These are phyloP conservation scores for Holocentrus rufus DNA, from an alignment of 2,797 vertebrate species.

Conservation along the genomic window DNA sequence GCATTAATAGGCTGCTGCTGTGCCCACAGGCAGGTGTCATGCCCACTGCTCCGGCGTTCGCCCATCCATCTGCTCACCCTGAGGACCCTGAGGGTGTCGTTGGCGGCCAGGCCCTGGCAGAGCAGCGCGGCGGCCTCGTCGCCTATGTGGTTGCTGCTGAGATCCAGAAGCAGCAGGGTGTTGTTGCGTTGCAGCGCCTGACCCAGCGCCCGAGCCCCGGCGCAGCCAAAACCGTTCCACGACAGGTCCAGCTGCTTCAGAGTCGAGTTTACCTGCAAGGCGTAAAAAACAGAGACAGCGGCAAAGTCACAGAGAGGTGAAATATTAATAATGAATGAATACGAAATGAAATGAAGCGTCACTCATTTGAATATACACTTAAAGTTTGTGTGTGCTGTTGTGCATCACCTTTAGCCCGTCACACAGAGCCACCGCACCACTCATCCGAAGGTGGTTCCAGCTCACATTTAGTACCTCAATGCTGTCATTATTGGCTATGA, in stretches of 20 bases:
- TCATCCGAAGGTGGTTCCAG: constrained; percentile 80
- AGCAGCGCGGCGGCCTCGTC: constrained; percentile 72
- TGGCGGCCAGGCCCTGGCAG: constrained; percentile 80
- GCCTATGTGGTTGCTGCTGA: constrained; percentile 79
- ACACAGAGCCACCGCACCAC: constrained; percentile 73
- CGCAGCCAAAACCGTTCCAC: constrained; percentile 79
- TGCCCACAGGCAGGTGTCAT: neutral
- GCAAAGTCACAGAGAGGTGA: neutral
- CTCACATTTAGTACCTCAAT: constrained; percentile 81
- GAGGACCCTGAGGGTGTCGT: constrained; percentile 76
- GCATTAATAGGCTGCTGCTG: neutral
- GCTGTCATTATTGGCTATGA: constrained; percentile 77
- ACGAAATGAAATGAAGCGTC: neutral
- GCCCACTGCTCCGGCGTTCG: neutral
- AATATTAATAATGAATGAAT: neutral
- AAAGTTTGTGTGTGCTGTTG: constrained; percentile 4
- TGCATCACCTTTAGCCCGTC: constrained; percentile 80
- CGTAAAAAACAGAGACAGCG: neutral
- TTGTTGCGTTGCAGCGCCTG: constrained; percentile 79
- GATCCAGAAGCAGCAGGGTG: constrained; percentile 76
- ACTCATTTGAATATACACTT: neutral
- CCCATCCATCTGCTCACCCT: constrained; percentile 69
- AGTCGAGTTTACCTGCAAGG: constrained; percentile 73
- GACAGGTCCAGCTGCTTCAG: constrained; percentile 79
- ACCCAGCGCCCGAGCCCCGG: constrained; percentile 76